Conservation (phyloP, 2,888 invertebrate species). For the Dynastes hyllus region DNA sequence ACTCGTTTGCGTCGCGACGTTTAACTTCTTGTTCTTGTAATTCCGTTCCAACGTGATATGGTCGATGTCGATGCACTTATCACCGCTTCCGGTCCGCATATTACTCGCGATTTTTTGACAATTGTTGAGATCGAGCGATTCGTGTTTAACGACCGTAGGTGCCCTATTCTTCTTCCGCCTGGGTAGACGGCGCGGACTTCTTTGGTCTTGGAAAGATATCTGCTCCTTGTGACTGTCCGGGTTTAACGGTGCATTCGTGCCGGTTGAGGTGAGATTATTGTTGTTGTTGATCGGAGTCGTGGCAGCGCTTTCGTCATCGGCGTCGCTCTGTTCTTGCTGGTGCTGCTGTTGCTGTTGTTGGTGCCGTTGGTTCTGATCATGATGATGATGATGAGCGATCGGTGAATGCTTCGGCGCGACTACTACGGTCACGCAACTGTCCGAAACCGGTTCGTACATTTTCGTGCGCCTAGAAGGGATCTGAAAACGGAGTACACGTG, state of each 20-base stretch:
- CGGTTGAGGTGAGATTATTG: slow-evolving; percentile 21
- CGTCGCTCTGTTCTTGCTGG: slow-evolving; percentile 58
- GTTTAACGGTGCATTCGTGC: slow-evolving; percentile 25
- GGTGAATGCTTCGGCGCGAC: slow-evolving; percentile 59
- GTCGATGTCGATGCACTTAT: slow-evolving; percentile 65
- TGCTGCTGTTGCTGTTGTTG: slow-evolving; percentile 53
- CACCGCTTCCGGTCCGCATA: slow-evolving; percentile 60
- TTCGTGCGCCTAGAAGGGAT: slow-evolving; percentile 60
- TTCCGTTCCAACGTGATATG: slow-evolving; percentile 66
- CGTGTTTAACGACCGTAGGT: slow-evolving; percentile 22
- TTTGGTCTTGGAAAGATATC: slow-evolving; percentile 4
- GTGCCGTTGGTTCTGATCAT: slow-evolving; percentile 57
- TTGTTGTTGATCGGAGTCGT: slow-evolving; percentile 36
- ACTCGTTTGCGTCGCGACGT: slow-evolving; percentile 71
- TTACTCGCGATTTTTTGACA: slow-evolving; percentile 10
- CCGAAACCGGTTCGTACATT: slow-evolving; percentile 69
- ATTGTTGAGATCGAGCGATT: slow-evolving; percentile 48
- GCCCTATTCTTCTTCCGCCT: slow-evolving; percentile 51
- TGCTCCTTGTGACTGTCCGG: slow-evolving; percentile 3
- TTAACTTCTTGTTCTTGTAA: slow-evolving; percentile 59
- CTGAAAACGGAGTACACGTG: slow-evolving; percentile 57
- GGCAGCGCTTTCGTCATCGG: slow-evolving; percentile 57
- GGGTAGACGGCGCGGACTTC: slow-evolving; percentile 50
- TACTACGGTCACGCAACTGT: slow-evolving; percentile 63
- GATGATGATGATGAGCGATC: slow-evolving; percentile 59